Evolutionary conservation across 64 coral and sea anemone genomes (phyloP), one percentile per base, ranked within the genome.

Genomic region (Dendronephthya gigantea): DNA sequence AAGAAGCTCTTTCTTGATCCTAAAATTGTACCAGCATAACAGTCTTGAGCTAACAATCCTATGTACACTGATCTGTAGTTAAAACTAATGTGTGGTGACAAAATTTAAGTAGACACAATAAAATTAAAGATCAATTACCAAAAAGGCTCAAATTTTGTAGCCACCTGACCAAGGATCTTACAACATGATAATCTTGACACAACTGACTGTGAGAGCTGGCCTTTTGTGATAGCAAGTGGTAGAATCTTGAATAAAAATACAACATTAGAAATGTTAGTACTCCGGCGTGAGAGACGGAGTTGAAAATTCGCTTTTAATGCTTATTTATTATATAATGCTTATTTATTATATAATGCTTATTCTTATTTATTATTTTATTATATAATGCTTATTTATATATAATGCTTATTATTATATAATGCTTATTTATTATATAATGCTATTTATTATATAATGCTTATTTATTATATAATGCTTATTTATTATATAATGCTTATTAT

Each of bases 1-100:
- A 84, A 98, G 89, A 5, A 98, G 35, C 36, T 98, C 95, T 38
- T 98, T 98, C 83, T 98, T 98, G 12, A 98, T 98, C 95, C 91
- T 93, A 38, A 27, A 79, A 93, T 4, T 15, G 4, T 17, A 48
- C 31, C 66, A 23, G 31, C 62, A 0, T 12, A 19, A 19, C 70
- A 35, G n/a, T n/a, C 32, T 2, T 74, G 9, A 30, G 1, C 23
- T 8, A 52, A 1, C 23, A 22, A 52, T 0, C 23, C 50, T 52
- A n/a, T n/a, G n/a, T 52, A 22, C 8, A 52, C 23, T 52, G 50
- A 12, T 52, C 1, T 52, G 50, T 16, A 1, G 23, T 22, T 1
- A 52, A 22, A 16, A 52, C 50, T 52, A 52, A 13, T 9, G 6
- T 70, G 32, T 0, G 29, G 25, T 12, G 40, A 31, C 35, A 58